Evolutionary conservation across 2,888 invertebrate species (phyloP), one percentile per base, ranked within the genome.

Genomic region (Ormyrus labotus): DNA sequence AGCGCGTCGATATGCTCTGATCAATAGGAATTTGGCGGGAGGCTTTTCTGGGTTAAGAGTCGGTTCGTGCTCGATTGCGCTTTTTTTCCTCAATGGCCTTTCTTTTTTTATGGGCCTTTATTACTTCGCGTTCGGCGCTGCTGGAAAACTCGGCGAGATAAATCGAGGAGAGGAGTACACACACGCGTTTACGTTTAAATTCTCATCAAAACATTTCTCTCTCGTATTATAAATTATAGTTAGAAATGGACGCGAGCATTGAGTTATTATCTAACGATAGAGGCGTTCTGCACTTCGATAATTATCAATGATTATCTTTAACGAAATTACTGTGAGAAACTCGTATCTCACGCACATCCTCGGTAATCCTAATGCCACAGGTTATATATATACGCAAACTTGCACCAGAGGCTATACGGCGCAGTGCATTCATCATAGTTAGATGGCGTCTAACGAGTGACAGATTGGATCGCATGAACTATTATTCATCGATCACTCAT

Each of bases 401-500:
- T 68, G 63, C 50, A 60, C 57, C 51, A 19, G 65, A 57, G 57
- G 68, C 57, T 55, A 9, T 55, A 5, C 45, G 19, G 45, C 8
- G 55, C 72, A 71, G 64, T 72, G 68, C 84, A 86, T 86, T 84
- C 84, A 86, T 86, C 86, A 86, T 84, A 83, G 85, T 86, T 85
- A 85, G 84, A 83, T 83, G 85, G 64, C 77, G 57, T 53, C 83
- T 85, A 86, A 85, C 85, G 83, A 86, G 83, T 85, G 86, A 84
- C 86, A 85, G 86, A 86, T 86, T 85, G 83, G 83, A 85, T 86
- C 83, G 83, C 80, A 77, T 82, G 71, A 51, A 77, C 86, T 84
- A 85, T 85, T 86, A 86, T 85, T 85, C 85, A 85, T 83, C 85
- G 85, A 86, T 87, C 86, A 81, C 70, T 82, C 83, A 82, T 82